Base-by-base conservation (phyloP, 2,888 invertebrate genomes). In the Leptinotarsa juncta region DNA sequence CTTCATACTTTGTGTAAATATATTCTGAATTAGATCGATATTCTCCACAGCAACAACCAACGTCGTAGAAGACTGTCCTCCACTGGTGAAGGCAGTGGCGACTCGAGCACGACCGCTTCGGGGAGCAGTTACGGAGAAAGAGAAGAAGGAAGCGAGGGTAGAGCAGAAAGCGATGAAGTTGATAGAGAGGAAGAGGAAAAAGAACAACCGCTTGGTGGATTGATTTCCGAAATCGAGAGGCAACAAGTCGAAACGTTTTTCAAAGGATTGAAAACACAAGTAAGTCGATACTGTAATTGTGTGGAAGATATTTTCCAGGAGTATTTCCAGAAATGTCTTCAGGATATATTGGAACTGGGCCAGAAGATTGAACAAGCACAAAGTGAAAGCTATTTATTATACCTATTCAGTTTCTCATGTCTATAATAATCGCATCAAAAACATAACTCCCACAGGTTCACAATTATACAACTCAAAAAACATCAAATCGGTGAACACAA, bases 231-330 rank as follows among this genome's bases (percentile, higher is more conserved):
- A 70, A 87, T 89, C 76, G 94, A 94, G 84, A 89, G 93, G 70
- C 90, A 90, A 53, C 93, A 94, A 85, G 91, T 94, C 74, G 94
- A 94, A 85, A 91, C 92, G 71, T 94, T 93, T 86, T 94, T 94
- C 83, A 91, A 92, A 76, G 94, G 95, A 70, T 90, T 95, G 76
- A 94, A 94, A 85, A 94, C 95, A 0, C 93, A 94, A 87, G 92
- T 91, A 82, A 42, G 62, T 42, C 4, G 12, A 62, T 16, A 2
- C 0, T 2, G 18, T 10, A 42, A 12, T 42, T 3, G 42, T 42
- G 42, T 12, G 42, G 42, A 32, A 32, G 32, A 10, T 42, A 42
- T 42, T 42, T 42, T 42, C 42, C 42, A 42, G 42, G 10, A 32
- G 32, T 10, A 32, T 32, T 32, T 32, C 7, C 32, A 32, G 32